Evolutionary conservation across 2,797 vertebrate genomes (phyloP).

Genomic region (Pseudomugil gertrudae): DNA sequence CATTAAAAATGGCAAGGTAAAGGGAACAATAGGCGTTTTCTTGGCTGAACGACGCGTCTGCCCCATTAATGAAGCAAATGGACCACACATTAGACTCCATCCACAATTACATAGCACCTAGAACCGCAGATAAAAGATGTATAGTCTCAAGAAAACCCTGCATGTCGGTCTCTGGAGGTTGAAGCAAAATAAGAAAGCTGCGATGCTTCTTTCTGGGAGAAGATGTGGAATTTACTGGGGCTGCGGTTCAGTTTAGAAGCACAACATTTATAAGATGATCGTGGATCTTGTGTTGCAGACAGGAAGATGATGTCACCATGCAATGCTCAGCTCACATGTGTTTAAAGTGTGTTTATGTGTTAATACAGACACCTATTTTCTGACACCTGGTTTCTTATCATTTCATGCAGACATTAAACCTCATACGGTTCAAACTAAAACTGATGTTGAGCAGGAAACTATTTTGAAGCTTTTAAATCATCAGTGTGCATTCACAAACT

Average conservation of each 20-base stretch:
- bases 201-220: constrained; percentile 45
- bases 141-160: constrained; percentile 53
- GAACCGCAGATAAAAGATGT: constrained; percentile 53
- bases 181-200: constrained; percentile 32
- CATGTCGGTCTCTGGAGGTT: constrained; percentile 48
- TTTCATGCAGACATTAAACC: constrained; percentile 34
- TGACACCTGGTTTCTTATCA: constrained; percentile 37
- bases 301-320: constrained; percentile 57
- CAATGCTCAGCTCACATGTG: constrained; percentile 16
- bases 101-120: constrained; percentile 62
- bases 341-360: constrained; percentile 19
- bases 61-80: constrained; percentile 78
- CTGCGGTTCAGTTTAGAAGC: constrained; percentile 68
- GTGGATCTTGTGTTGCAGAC: constrained; percentile 31
- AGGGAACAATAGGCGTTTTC: constrained; percentile 75
- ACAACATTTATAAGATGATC: constrained; percentile 48
- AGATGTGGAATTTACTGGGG: constrained; percentile 64
- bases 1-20: constrained; percentile 74
- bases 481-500: background rate
- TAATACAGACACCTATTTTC: constrained; percentile 47
- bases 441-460: constrained; percentile 19
- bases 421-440: constrained; percentile 27
- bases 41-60: constrained; percentile 71
- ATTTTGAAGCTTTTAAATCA: constrained; percentile 11
- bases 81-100: constrained; percentile 74